Base-by-base conservation (phyloP, 53 echinoderm and acorn worm genomes). In the Astropecten irregularis region DNA sequence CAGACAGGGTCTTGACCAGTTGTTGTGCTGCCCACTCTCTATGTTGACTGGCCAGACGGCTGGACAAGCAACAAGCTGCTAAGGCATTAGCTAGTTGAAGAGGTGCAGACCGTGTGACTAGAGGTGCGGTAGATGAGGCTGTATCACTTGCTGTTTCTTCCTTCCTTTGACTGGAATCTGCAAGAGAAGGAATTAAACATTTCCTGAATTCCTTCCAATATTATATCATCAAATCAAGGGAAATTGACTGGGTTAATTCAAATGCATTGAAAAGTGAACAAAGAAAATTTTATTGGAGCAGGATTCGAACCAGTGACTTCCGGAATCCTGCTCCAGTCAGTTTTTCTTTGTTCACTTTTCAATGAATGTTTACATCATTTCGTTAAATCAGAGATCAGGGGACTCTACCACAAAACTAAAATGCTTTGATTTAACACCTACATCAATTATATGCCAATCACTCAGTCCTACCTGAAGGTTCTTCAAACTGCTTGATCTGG, bases 1-100 rank as follows among this genome's bases (percentile, higher is more conserved):
- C 90, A 19, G 99, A 92, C 42, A 99, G 83, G 8, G 90, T 92
- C 82, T 91, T 91, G 59, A 99, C 99, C 51, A 99, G 86, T 66
- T 99, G 99, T 79, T 99, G 94, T 16, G 99, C 94, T 49, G 99
- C 97, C 99, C 99, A 99, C 63, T 99, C 91, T 49, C 94, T 85
- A 52, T 99, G 94, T 8, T 85, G 87, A 23, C 90, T 88, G 34
- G 99, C 91, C 0, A 94, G 88, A 10, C 93, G 92, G 63, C 92
- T 90, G 32, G 99, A 99, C 72, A 99, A 81, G 71, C 99, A 99
- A 68, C 99, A 99, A 6, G 99, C 88, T 1, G 99, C 92, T 40
- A 99, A 81, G 73, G 99, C 92, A 23, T 99, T 99, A 67, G 99
- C 92, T 9, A 99, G 92, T 19, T 92, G 94, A 6, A 99, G 89